Conservation (phyloP, 2,888 invertebrate species). For the Tetragnatha montana region DNA sequence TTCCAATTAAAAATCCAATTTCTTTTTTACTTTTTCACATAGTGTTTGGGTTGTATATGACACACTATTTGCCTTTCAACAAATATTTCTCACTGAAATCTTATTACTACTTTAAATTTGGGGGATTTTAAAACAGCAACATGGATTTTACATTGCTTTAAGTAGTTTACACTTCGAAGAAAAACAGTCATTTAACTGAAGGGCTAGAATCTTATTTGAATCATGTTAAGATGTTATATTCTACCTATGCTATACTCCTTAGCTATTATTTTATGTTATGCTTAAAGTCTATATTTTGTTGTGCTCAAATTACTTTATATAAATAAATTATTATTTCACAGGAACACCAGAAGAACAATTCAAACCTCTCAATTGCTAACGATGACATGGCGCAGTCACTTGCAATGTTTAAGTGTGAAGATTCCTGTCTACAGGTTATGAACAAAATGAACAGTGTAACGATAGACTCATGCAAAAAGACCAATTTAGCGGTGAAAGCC, state of each 20-base stretch:
- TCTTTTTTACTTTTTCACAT: no score
- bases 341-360: slow-evolving; percentile 47
- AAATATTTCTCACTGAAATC: neutral
- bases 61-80: no score
- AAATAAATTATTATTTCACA: neutral
- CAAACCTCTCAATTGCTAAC: slow-evolving; percentile 2
- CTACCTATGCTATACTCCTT: no score
- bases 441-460: slow-evolving; percentile 50
- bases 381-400: slow-evolving; percentile 50
- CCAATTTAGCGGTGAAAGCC: slow-evolving; percentile 10
- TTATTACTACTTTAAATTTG: no score
- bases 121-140: neutral
- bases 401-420: slow-evolving; percentile 41
- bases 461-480: slow-evolving; percentile 39
- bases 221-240: neutral
- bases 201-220: neutral
- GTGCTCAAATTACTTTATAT: neutral
- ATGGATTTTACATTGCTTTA: neutral
- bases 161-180: neutral
- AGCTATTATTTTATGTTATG: no score
- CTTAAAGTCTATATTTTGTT: no score
- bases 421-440: slow-evolving; percentile 7
- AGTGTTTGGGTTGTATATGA: no score
- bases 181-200: neutral
- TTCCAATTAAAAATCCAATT: no score